Evolutionary conservation across 2,113 vertebrate genomes (phyloP).

Genomic region (Melanocharis versteri): DNA sequence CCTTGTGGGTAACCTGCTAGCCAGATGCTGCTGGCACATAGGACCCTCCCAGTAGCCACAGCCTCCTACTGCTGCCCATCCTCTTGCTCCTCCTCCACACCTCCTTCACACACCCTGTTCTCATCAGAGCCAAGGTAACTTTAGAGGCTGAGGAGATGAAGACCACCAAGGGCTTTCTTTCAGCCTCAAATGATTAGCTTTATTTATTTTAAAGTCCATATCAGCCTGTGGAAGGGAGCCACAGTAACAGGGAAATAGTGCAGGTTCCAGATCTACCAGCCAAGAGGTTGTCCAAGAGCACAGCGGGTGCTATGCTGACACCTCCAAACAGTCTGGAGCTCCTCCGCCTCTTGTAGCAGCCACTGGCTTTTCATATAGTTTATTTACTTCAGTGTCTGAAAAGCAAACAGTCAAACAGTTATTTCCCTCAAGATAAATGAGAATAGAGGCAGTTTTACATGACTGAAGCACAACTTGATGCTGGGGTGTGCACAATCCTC

Average conservation of each 20-base stretch:
- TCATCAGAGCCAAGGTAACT: background rate
- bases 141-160: background rate
- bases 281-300: background rate
- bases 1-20: background rate
- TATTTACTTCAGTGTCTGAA: constrained; percentile 17
- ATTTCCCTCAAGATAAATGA: constrained; percentile 11
- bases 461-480: background rate
- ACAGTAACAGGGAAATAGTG: background rate
- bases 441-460: constrained; percentile 6
- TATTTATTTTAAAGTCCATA: background rate
- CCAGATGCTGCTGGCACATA: background rate
- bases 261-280: background rate
- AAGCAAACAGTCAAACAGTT: background rate
- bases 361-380: background rate
- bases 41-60: background rate
- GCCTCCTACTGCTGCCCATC: background rate
- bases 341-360: background rate
- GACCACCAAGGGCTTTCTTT: background rate
- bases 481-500: background rate
- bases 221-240: background rate
- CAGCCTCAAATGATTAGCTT: background rate
- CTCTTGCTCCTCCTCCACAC: background rate
- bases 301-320: background rate
- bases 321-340: background rate
- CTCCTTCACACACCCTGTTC: background rate